Conservation (phyloP, 2,888 invertebrate genomes). For the Nomada fabriciana region DNA sequence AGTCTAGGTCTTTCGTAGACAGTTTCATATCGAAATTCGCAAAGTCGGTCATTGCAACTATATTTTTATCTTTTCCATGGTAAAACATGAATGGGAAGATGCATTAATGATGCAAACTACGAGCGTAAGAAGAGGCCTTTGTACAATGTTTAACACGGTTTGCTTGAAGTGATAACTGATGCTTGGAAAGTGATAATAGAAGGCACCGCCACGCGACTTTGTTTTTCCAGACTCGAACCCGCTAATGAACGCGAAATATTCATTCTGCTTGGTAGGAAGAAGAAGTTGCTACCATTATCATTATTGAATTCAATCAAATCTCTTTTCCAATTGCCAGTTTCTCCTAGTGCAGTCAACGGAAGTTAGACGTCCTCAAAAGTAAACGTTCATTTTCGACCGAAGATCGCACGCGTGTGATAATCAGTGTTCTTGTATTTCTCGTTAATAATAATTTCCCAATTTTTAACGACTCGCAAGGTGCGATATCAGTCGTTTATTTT, state of each 20-base stretch:
- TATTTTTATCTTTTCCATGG: no score
- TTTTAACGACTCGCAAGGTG: no score
- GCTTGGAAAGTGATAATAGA: constrained; percentile 54
- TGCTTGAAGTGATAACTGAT: constrained; percentile 47
- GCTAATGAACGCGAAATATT: constrained; percentile 52
- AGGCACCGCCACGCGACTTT: constrained; percentile 48
- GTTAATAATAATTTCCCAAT: background rate
- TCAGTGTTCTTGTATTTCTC: background rate
- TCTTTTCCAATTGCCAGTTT: no score
- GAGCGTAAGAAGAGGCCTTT: constrained; percentile 3
- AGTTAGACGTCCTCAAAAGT: no score
- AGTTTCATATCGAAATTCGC: background rate
- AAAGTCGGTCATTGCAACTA: no score
- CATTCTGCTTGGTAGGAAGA: background rate
- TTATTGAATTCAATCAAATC: no score
- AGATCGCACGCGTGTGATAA: no score
- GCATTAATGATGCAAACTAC: background rate
- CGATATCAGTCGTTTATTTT: background rate
- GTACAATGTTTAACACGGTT: background rate
- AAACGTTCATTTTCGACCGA: no score
- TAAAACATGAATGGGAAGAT: background rate
- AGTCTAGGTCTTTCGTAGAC: no score
- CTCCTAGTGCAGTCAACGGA: no score
- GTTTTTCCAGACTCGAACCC: constrained; percentile 36
- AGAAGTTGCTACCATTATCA: background rate